A percentile compares a stretch with the other conserved stretches of the same genome.
Evolutionary conservation across 2,113 vertebrate species (phyloP).

Genomic region (Hucho hucho): DNA sequence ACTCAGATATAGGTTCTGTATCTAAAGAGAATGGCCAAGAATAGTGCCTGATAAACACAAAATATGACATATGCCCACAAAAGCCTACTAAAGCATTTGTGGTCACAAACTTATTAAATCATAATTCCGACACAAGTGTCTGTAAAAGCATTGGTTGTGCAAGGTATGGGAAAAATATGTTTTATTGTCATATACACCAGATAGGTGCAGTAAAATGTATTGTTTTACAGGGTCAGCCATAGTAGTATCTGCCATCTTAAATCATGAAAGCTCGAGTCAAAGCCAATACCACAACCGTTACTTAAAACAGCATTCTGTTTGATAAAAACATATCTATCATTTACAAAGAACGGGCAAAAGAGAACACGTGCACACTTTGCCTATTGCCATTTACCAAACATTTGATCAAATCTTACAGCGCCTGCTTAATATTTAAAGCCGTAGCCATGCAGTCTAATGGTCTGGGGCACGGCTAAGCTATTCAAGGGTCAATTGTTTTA

Average conservation of each 20-base stretch:
- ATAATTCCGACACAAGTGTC: slow-evolving; percentile 21
- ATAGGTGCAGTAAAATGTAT: no score
- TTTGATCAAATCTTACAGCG: slow-evolving; percentile 74
- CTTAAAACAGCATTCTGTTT: slow-evolving; percentile 65
- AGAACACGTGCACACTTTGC: slow-evolving; percentile 39
- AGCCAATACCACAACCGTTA: slow-evolving; percentile 52
- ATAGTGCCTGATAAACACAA: slow-evolving; percentile 17
- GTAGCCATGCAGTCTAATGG: slow-evolving; percentile 68
- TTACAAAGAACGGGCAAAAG: slow-evolving; percentile 49
- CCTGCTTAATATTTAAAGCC: slow-evolving; percentile 77
- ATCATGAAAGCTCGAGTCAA: slow-evolving; percentile 57
- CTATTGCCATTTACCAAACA: slow-evolving; percentile 70
- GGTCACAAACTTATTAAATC: slow-evolving; percentile 29
- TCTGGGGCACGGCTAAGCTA: slow-evolving; percentile 69
- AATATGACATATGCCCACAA: slow-evolving; percentile 7
- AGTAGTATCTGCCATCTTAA: slow-evolving; percentile 53
- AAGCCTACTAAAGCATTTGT: not conserved
- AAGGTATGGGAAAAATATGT: slow-evolving; percentile 16
- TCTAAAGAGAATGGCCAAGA: slow-evolving; percentile 11
- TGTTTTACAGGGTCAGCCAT: no score
- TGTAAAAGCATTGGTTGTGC: slow-evolving; percentile 23
- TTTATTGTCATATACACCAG: no score
- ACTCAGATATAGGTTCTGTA: not conserved
- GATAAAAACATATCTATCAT: slow-evolving; percentile 70
- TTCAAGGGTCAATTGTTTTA: slow-evolving; percentile 76